A percentile compares a stretch with the other conserved stretches of the same genome.
Conservation (phyloP, 2,888 invertebrate genomes). For the Dioctria rufipes region DNA sequence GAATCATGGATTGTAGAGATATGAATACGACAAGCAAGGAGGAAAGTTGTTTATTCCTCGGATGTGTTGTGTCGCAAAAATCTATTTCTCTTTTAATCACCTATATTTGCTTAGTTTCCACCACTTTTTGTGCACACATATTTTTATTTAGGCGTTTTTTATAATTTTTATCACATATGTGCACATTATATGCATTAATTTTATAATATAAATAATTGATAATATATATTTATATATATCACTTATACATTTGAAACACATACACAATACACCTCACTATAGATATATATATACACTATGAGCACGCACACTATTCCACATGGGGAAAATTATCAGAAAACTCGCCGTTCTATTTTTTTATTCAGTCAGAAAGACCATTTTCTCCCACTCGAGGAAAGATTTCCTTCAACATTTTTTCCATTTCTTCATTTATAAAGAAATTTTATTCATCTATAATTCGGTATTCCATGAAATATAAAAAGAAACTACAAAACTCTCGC, state of each 20-base stretch:
- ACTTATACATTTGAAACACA: constrained; percentile 33
- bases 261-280: background rate
- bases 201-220: constrained; percentile 39
- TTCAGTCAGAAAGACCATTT: constrained; percentile 47
- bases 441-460: background rate
- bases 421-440: constrained; percentile 22
- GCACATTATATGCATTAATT: constrained; percentile 22
- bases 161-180: constrained; percentile 23
- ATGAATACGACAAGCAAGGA: background rate
- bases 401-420: constrained; percentile 18
- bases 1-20: background rate
- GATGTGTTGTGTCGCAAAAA: constrained; percentile 24
- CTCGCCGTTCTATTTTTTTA: constrained; percentile 22
- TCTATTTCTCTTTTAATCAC: background rate
- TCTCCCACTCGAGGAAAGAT: constrained; percentile 25
- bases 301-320: constrained; percentile 30
- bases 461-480: background rate
- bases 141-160: constrained; percentile 7
- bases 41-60: constrained; percentile 39
- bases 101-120: constrained; percentile 2
- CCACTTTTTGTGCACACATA: constrained; percentile 43
- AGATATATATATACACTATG: background rate
- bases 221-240: constrained; percentile 42
- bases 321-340: constrained; percentile 16
- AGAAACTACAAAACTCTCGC: constrained; percentile 25